Base-by-base conservation (phyloP, 2,888 invertebrate genomes). In the Clanis bilineata region DNA sequence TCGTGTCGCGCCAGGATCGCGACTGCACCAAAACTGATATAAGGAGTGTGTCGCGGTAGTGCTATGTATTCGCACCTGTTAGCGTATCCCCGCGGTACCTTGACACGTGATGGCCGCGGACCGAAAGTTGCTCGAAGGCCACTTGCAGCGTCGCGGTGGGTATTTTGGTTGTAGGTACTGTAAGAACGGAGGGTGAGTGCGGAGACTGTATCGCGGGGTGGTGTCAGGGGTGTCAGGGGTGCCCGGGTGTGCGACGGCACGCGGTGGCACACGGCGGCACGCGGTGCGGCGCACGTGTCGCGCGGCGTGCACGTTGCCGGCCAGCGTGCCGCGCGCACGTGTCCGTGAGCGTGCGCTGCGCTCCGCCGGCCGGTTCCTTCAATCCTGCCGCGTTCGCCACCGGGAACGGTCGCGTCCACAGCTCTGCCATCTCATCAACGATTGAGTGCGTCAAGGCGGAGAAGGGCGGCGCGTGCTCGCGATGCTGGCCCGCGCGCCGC, bases 381-480 rank as follows among this genome's bases (percentile, higher is more conserved):
- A 88, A 81, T 85, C 92, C 93, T 90, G 85, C 81, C 79, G 80
- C 77, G 82, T 74, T 67, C 72, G 82, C 84, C 87, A 64, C 73
- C 83, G 80, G 80, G 80, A 82, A 72, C 85, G 88, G 90, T 85
- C 88, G 93, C 77, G 79, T 82, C 66, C 54, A 71, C 67, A 25
- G 63, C 47, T 60, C 22, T 56, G 59, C 57, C 54, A 60, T 62
- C 59, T 60, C 65, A 65, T 70, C 69, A 72, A 85, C 71, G 64
- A 86, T 86, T 83, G 86, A 87, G 82, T 74, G 76, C 60, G 63
- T 74, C 60, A 80, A 73, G 67, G 69, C 69, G 56, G 70, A 78
- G 68, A 79, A 76, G 81, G 85, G 82, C 86, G 87, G 78, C 85
- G 86, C 80, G 64, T 66, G 74, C 64, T 58, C 68, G 72, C 81